Percentiles rank a stretch among this genome's conserved stretches.
phyloP scores from a whole-genome alignment of 2,113 vertebrate genomes.

The Ammodytes marinus region DNA sequence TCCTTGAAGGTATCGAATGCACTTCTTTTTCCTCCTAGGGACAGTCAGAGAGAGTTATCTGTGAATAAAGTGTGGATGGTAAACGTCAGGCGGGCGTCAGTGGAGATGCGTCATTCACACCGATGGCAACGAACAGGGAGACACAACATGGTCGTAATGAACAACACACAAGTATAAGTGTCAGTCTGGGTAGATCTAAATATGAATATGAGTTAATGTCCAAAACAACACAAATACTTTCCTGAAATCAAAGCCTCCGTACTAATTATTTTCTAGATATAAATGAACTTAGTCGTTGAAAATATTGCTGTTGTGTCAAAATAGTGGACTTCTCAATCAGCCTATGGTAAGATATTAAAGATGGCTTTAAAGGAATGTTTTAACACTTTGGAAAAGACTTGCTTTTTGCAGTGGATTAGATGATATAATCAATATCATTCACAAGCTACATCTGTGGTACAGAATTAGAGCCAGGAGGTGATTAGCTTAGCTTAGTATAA shows the following conservation, averaged over 20 bases:
- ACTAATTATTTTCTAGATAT: background rate
- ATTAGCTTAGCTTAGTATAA: background rate
- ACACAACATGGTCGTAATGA: constrained; percentile 21
- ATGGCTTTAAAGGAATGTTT: background rate
- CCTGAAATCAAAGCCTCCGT: background rate
- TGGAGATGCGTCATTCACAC: constrained; percentile 66
- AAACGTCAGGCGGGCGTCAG: constrained; percentile 82
- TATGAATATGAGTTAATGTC: background rate
- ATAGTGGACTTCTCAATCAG: background rate
- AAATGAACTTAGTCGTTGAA: background rate
- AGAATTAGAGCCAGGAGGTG: background rate
- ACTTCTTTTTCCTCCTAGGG: constrained; percentile 99
- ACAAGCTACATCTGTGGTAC: background rate
- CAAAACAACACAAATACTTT: background rate
- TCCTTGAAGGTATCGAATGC: constrained; percentile 99
- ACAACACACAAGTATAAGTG: constrained; percentile 27
- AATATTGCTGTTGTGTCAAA: background rate
- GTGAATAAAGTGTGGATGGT: constrained; percentile 92
- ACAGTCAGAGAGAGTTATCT: constrained; percentile 96
- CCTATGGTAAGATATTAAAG: background rate
- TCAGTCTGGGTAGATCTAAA: background rate
- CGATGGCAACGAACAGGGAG: constrained; percentile 52
- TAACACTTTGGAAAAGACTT: background rate
- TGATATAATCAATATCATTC: background rate
- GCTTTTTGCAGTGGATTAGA: background rate